These are phyloP conservation scores for Morbakka virulenta DNA, from an alignment of 30 jellyfish, hydroid and myxozoan species.

Conservation along the genomic window DNA sequence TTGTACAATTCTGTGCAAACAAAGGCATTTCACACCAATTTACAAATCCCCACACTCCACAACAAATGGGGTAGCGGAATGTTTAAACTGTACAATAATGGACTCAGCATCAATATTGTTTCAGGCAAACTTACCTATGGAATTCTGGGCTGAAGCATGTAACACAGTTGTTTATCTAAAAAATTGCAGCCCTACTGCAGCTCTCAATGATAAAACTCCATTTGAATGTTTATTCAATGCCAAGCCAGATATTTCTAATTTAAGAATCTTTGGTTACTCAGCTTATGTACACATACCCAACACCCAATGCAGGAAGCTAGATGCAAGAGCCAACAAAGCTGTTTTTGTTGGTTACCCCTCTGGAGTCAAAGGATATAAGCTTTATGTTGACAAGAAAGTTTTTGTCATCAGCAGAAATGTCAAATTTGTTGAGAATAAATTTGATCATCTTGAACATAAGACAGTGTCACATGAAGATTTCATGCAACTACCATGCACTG, in stretches of 20 bases:
- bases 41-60: too few relatives aligned
- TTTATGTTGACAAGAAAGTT: background rate
- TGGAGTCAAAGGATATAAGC: slow-evolving; percentile 51
- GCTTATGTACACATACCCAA: slow-evolving; percentile 13
- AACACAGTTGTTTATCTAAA: slow-evolving; percentile 33
- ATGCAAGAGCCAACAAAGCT: slow-evolving; percentile 24
- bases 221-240: slow-evolving; percentile 16
- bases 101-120: slow-evolving; percentile 35
- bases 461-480: background rate
- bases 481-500: too few relatives aligned
- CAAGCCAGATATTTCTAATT: slow-evolving; percentile 33
- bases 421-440: slow-evolving; percentile 28
- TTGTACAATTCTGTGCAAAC: background rate
- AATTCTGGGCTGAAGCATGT: slow-evolving; percentile 53
- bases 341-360: slow-evolving; percentile 48
- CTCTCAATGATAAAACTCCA: slow-evolving; percentile 3
- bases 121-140: slow-evolving; percentile 22
- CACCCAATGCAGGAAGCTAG: slow-evolving; percentile 36
- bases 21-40: slow-evolving; percentile 2
- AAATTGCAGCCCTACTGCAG: slow-evolving; percentile 29
- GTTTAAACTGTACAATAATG: slow-evolving; percentile 34
- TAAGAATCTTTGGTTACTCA: slow-evolving; percentile 31
- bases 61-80: slow-evolving; percentile 36
- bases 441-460: background rate
- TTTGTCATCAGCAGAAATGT: slow-evolving; percentile 56